Conservation (phyloP, 2,797 vertebrate genomes). For the Remorina albescens region DNA sequence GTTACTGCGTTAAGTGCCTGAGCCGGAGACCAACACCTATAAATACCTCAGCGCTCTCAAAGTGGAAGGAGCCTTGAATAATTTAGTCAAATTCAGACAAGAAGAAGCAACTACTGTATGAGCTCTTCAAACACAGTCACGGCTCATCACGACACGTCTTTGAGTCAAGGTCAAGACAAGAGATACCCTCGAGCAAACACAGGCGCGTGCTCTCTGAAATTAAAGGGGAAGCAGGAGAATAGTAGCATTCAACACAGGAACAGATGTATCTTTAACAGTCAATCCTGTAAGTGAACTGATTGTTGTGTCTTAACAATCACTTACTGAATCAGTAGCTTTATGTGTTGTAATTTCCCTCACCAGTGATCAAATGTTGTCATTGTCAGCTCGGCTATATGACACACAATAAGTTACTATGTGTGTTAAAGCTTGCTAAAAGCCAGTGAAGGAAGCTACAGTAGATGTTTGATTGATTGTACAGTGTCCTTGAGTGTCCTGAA, state of each 20-base stretch:
- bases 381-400: not conserved
- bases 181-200: conserved; percentile 29
- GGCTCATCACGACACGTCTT: conserved; percentile 23
- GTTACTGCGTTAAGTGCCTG: conserved; percentile 61
- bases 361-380: not conserved
- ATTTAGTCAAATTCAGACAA: conserved; percentile 73
- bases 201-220: conserved; percentile 11
- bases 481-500: too few species aligned
- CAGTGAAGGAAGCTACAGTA: not conserved
- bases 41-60: conserved; percentile 76
- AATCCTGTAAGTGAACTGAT: not conserved
- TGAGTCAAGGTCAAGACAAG: conserved; percentile 60
- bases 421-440: not conserved
- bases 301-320: conserved; percentile 8
- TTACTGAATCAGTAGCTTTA: not conserved
- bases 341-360: not conserved
- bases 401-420: not conserved
- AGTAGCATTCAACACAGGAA: not conserved
- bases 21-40: conserved; percentile 71
- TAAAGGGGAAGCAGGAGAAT: conserved; percentile 1
- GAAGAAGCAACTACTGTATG: conserved; percentile 52
- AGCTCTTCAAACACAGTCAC: conserved; percentile 51
- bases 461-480: too few species aligned
- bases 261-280: conserved; percentile 6
- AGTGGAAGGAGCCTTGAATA: conserved; percentile 72